Conservation (phyloP, 2,888 invertebrate species). For the Philereme transversata region DNA sequence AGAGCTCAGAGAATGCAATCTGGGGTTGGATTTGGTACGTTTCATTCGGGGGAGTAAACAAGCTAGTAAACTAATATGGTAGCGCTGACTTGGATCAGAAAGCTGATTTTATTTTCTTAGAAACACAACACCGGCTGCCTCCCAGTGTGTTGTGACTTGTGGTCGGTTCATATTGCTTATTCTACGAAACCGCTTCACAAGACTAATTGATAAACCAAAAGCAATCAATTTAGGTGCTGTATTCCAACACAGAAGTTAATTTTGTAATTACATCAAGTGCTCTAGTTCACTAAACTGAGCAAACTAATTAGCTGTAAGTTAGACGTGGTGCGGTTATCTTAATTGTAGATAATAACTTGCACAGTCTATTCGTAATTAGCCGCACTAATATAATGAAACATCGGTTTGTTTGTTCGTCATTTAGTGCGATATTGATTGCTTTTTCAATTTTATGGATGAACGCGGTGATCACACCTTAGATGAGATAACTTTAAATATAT, state of each 20-base stretch:
- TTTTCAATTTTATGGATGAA: too few relatives aligned
- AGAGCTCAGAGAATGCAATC: slow-evolving; percentile 50
- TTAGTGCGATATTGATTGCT: too few relatives aligned
- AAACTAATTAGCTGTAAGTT: slow-evolving; percentile 33
- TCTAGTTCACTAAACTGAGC: slow-evolving; percentile 27
- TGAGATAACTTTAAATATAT: too few relatives aligned
- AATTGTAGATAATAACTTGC: slow-evolving; percentile 26
- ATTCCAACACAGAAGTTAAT: slow-evolving; percentile 28
- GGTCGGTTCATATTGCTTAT: slow-evolving; percentile 38
- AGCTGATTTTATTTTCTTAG: slow-evolving; percentile 72
- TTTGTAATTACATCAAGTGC: slow-evolving; percentile 30
- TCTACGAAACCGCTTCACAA: slow-evolving; percentile 32
- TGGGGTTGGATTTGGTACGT: slow-evolving; percentile 46
- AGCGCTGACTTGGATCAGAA: slow-evolving; percentile 64
- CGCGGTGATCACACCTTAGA: too few relatives aligned
- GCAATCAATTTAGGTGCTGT: slow-evolving; percentile 26
- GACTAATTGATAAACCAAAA: slow-evolving; percentile 22
- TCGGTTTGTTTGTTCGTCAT: slow-evolving; percentile 4
- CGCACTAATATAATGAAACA: slow-evolving; percentile 19
- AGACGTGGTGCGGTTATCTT: slow-evolving; percentile 25
- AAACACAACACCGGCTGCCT: slow-evolving; percentile 56
- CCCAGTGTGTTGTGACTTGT: slow-evolving; percentile 41
- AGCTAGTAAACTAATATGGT: slow-evolving; percentile 73
- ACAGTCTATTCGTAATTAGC: slow-evolving; percentile 27
- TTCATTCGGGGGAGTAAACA: slow-evolving; percentile 53